Evolutionary conservation across 2,113 vertebrate genomes (phyloP).

Genomic region (Grus americana): DNA sequence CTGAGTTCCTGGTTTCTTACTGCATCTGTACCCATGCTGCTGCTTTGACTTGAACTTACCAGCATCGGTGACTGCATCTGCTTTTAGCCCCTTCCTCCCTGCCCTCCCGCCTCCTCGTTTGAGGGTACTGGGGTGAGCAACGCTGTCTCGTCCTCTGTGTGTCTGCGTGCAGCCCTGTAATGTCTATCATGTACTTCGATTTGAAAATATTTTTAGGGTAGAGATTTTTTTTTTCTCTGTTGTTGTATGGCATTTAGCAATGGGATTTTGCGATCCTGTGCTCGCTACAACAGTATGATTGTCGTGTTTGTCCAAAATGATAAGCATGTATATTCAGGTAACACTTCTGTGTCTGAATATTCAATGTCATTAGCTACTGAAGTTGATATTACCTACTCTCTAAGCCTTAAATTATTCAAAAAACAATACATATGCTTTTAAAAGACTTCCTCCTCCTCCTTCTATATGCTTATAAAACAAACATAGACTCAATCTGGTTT

Average conservation of each 20-base stretch:
- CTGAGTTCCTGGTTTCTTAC: background rate
- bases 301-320: background rate
- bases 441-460: background rate
- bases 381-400: background rate
- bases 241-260: background rate
- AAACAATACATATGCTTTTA: background rate
- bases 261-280: background rate
- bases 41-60: rapidly evolving
- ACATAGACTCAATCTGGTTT: background rate
- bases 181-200: background rate
- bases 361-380: background rate
- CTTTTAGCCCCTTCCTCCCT: background rate
- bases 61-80: background rate
- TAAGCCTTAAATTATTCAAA: background rate
- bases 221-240: background rate
- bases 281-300: background rate
- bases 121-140: background rate
- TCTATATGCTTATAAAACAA: background rate
- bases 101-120: background rate
- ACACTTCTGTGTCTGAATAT: background rate
- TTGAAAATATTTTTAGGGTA: background rate
- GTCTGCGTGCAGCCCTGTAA: background rate
- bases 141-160: rapidly evolving
- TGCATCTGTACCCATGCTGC: background rate
- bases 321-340: background rate